phyloP scores from a whole-genome alignment of 2,888 invertebrate species.

The Lycia hirtaria region DNA sequence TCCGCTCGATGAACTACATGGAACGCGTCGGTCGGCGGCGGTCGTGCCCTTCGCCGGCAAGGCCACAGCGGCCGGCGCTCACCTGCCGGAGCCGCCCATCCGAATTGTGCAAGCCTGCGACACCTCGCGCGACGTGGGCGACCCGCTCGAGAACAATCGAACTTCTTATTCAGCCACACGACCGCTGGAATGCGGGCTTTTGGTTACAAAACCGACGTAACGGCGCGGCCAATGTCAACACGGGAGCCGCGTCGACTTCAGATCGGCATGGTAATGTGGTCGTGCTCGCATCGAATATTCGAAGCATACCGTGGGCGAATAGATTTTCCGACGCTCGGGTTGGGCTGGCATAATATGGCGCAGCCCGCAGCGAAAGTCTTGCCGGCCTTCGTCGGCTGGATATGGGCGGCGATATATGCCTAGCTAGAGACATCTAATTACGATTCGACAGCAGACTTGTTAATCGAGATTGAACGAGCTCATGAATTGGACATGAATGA shows the following conservation, averaged over 20 bases:
- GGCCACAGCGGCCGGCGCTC: conserved; percentile 57
- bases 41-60: conserved; percentile 50
- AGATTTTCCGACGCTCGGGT: conserved; percentile 73
- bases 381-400: conserved; percentile 80
- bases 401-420: conserved; percentile 74
- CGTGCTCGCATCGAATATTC: conserved; percentile 60
- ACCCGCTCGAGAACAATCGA: conserved; percentile 72
- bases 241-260: conserved; percentile 67
- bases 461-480: conserved; percentile 44
- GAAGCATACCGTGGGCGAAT: conserved; percentile 71
- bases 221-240: conserved; percentile 81
- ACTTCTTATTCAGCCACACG: conserved; percentile 67
- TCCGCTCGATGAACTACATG: conserved; percentile 51
- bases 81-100: conserved; percentile 60
- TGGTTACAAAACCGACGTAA: conserved; percentile 78
- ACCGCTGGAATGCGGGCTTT: conserved; percentile 76
- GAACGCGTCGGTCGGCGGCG: conserved; percentile 41
- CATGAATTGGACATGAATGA: conserved; percentile 40
- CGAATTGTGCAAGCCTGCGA: conserved; percentile 71
- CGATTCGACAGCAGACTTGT: conserved; percentile 52
- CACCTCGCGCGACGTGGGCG: conserved; percentile 65
- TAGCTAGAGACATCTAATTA: conserved; percentile 71
- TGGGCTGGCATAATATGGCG: conserved; percentile 69
- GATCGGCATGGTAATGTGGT: conserved; percentile 71
- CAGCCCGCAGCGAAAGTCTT: conserved; percentile 78